phyloP scores from a whole-genome alignment of 2,888 invertebrate genomes.

The Diarsia mendica region DNA sequence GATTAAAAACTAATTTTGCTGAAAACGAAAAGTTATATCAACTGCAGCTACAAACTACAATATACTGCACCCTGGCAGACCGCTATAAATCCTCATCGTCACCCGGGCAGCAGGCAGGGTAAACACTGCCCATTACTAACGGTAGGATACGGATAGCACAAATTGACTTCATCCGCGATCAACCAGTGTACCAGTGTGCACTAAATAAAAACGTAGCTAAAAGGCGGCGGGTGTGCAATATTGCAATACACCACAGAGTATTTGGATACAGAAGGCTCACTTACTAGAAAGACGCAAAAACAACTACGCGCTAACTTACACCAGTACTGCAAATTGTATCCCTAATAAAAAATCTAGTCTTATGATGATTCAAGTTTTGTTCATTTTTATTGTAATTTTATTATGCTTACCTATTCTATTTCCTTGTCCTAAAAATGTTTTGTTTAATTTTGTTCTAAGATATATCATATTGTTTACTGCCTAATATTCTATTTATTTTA shows the following conservation, averaged over 20 bases:
- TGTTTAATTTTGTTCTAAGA: too few species aligned
- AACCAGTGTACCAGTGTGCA: constrained; percentile 25
- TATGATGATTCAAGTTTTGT: background rate
- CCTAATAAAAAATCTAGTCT: background rate
- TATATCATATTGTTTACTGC: too few species aligned
- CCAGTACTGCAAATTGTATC: background rate
- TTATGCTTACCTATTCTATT: too few species aligned
- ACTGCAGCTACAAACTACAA: constrained; percentile 16
- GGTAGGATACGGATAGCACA: constrained; percentile 28
- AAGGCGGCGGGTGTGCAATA: constrained; percentile 24
- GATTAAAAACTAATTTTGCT: background rate
- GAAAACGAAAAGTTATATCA: constrained; percentile 12
- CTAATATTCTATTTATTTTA: too few species aligned
- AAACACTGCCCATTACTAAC: constrained; percentile 34
- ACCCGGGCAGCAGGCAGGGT: background rate
- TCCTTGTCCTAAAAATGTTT: too few species aligned
- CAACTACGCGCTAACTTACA: too few species aligned
- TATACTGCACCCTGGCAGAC: background rate
- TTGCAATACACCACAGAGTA: constrained; percentile 8
- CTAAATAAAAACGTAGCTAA: constrained; percentile 52
- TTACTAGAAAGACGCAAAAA: background rate
- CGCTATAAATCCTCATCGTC: constrained; percentile 27
- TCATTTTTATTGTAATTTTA: too few species aligned
- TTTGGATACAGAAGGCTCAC: constrained; percentile 18
- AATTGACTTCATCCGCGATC: constrained; percentile 52